Percentiles rank a stretch among this genome's conserved stretches.
phyloP scores from a whole-genome alignment of 2,888 invertebrate species.

The Acronicta leporina region DNA sequence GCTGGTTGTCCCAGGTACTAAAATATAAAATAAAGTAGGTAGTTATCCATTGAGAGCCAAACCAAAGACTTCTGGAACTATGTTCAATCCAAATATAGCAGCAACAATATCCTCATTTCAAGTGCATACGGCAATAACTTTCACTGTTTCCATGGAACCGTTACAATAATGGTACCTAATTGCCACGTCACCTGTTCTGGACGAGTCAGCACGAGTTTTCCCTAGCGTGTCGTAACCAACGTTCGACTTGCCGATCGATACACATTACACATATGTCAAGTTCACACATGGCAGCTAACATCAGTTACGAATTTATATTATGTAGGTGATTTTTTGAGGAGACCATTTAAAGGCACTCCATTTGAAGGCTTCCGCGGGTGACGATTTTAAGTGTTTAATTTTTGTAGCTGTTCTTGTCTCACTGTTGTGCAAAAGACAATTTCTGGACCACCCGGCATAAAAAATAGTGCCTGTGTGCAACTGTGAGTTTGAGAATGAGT shows the following conservation, averaged over 20 bases:
- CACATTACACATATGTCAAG: neutral
- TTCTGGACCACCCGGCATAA: too few relatives aligned
- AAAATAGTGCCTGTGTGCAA: too few relatives aligned
- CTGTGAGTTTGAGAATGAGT: too few relatives aligned
- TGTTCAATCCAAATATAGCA: neutral
- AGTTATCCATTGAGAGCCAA: too few relatives aligned
- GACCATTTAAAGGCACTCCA: neutral
- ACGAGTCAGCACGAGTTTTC: constrained; percentile 3
- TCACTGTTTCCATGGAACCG: constrained; percentile 20
- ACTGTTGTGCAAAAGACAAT: too few relatives aligned
- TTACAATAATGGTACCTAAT: constrained; percentile 3
- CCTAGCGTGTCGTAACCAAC: constrained; percentile 4
- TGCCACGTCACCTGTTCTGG: constrained; percentile 11
- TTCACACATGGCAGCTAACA: neutral
- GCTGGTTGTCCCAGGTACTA: too few relatives aligned
- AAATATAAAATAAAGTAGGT: too few relatives aligned
- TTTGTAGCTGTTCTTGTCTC: too few relatives aligned
- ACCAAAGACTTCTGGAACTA: too few relatives aligned
- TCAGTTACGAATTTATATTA: neutral
- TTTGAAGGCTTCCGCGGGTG: too few relatives aligned
- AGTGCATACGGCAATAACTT: constrained; percentile 42
- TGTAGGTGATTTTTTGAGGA: neutral
- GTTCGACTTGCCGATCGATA: constrained; percentile 2
- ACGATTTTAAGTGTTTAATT: too few relatives aligned
- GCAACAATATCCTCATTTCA: constrained; percentile 27